Evolutionary conservation across 2,888 invertebrate genomes (phyloP).

Genomic region (Exephanes ischioxanthus): DNA sequence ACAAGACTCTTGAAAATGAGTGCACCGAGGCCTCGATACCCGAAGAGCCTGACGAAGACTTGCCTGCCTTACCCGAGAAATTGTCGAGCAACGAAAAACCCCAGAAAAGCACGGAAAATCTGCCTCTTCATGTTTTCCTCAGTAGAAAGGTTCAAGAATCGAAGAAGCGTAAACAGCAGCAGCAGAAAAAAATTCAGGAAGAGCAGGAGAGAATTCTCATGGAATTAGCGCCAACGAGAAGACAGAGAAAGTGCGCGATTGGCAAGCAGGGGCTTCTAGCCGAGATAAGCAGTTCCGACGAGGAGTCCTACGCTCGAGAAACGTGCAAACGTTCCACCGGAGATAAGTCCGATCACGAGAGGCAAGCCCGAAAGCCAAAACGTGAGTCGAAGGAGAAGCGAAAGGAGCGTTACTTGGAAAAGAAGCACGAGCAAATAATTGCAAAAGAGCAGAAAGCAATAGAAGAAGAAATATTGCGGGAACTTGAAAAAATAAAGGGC

Average conservation of each 20-base stretch:
- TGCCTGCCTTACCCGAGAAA: constrained; percentile 84
- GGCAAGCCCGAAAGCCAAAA: constrained; percentile 75
- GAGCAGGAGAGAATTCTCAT: constrained; percentile 73
- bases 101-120: constrained; percentile 79
- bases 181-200: constrained; percentile 77
- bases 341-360: constrained; percentile 76
- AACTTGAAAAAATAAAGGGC: constrained; percentile 80
- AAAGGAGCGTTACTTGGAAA: constrained; percentile 82
- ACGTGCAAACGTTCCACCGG: constrained; percentile 54
- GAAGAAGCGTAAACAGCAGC: constrained; percentile 81
- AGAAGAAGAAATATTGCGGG: constrained; percentile 82
- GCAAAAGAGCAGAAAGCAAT: constrained; percentile 84
- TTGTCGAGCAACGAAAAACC: constrained; percentile 81
- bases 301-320: constrained; percentile 76
- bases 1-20: constrained; percentile 26
- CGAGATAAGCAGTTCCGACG: constrained; percentile 87
- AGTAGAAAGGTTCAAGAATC: constrained; percentile 82
- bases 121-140: constrained; percentile 81
- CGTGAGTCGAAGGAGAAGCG: constrained; percentile 82
- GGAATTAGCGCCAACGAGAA: constrained; percentile 80
- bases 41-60: constrained; percentile 75
- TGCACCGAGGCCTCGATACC: constrained; percentile 34
- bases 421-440: constrained; percentile 83
- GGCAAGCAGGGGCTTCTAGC: constrained; percentile 92
- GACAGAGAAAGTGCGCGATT: constrained; percentile 91